A percentile compares a stretch with the other conserved stretches of the same genome.
phyloP scores from a whole-genome alignment of 2,113 vertebrate genomes.

The Gadus chalcogrammus region DNA sequence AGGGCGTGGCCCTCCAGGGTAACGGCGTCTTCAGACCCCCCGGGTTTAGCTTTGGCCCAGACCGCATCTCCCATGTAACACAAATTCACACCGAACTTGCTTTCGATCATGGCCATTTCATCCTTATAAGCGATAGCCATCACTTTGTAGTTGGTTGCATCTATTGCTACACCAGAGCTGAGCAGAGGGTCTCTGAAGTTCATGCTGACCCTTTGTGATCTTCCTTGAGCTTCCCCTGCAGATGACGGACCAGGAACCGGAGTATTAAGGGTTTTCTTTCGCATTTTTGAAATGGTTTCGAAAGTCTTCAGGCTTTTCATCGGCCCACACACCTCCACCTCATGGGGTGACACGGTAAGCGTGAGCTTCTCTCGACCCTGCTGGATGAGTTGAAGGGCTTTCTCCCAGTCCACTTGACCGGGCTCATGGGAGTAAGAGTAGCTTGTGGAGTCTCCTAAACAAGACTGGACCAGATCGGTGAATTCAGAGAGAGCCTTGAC shows the following conservation, averaged over 20 bases:
- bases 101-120: conserved; percentile 25
- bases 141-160: conserved; percentile 23
- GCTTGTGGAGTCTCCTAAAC: fast-evolving
- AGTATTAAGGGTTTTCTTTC: background rate
- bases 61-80: background rate
- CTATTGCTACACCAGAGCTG: conserved; percentile 29
- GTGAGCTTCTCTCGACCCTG: conserved; percentile 20
- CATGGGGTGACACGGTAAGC: conserved; percentile 30
- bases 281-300: fast-evolving
- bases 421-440: background rate
- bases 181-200: conserved; percentile 28
- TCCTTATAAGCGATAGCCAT: background rate
- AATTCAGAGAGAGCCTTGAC: conserved; percentile 22
- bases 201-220: background rate
- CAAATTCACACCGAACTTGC: conserved; percentile 50
- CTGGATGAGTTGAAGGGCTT: background rate
- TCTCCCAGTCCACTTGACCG: background rate
- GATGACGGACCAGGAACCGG: fast-evolving
- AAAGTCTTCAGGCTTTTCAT: background rate
- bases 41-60: conserved; percentile 10
- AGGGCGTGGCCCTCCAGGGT: conserved; percentile 40
- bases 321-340: conserved; percentile 36
- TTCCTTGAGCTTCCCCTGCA: fast-evolving
- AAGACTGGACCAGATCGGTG: background rate
- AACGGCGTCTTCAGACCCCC: background rate